Percentiles rank a stretch among this genome's conserved stretches.
These are phyloP conservation scores for Elymnias hypermnestra DNA, from an alignment of 1,140 invertebrate species.

Conservation along the genomic window DNA sequence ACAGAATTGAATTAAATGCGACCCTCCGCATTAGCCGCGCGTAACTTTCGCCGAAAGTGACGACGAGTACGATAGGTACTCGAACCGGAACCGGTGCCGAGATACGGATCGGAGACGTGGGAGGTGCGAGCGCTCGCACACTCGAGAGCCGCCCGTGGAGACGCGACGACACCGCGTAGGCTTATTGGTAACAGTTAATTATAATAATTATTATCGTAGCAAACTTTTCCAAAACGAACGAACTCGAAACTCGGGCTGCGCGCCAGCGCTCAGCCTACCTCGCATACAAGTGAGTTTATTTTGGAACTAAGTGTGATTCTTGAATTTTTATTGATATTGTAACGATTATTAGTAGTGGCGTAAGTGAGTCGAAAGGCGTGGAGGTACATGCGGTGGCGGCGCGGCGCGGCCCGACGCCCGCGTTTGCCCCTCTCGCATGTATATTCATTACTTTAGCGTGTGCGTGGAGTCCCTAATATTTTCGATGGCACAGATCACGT, in stretches of 20 bases:
- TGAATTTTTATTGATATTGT: slow-evolving; percentile 77
- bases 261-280: slow-evolving; percentile 80
- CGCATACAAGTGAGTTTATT: slow-evolving; percentile 83
- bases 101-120: slow-evolving; percentile 16
- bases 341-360: slow-evolving; percentile 73
- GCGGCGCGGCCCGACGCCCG: slow-evolving; percentile 27
- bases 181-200: slow-evolving; percentile 74
- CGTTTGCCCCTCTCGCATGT: slow-evolving; percentile 35
- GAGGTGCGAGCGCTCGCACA: slow-evolving; percentile 27
- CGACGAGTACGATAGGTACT: slow-evolving; percentile 14
- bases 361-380: slow-evolving; percentile 63
- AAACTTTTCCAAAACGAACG: slow-evolving; percentile 81
- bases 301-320: slow-evolving; percentile 84
- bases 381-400: slow-evolving; percentile 41
- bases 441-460: slow-evolving; percentile 54
- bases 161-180: slow-evolving; percentile 73
- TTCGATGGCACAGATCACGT: slow-evolving; percentile 72
- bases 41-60: slow-evolving; percentile 21
- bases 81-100: background rate
- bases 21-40: slow-evolving; percentile 24
- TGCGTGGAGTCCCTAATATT: slow-evolving; percentile 72
- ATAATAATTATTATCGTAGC: slow-evolving; percentile 75
- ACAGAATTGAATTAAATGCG: slow-evolving; percentile 23
- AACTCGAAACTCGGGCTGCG: slow-evolving; percentile 81
- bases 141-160: slow-evolving; percentile 56